Percentiles rank a stretch among this genome's conserved stretches.
Conservation (phyloP, 2,888 invertebrate genomes). For the Corythucha ciliata region DNA sequence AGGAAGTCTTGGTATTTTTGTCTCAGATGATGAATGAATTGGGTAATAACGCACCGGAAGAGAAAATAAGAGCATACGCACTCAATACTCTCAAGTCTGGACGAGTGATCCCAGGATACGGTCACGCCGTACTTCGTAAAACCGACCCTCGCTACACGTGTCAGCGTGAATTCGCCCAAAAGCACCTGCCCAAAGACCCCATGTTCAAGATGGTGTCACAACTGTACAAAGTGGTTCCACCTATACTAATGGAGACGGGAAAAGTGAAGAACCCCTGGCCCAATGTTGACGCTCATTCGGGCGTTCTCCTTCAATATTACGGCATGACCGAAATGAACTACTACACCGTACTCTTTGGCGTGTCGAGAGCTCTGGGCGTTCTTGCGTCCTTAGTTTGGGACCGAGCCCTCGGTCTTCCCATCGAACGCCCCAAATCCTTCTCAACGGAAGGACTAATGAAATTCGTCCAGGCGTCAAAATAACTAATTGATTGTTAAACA, state of each 20-base stretch:
- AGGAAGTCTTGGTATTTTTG: conserved; percentile 81
- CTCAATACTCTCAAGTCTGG: conserved; percentile 93
- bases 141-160: conserved; percentile 86
- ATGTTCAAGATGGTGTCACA: conserved; percentile 82
- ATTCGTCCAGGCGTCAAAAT: no score
- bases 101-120: conserved; percentile 91
- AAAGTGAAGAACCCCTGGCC: conserved; percentile 98
- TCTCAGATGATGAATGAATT: conserved; percentile 77
- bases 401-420: conserved; percentile 70
- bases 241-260: conserved; percentile 80
- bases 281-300: conserved; percentile 94
- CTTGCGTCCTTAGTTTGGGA: conserved; percentile 76
- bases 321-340: conserved; percentile 85
- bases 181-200: conserved; percentile 83
- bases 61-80: conserved; percentile 88
- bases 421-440: conserved; percentile 79
- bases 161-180: conserved; percentile 87
- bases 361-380: conserved; percentile 77
- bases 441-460: conserved; percentile 64
- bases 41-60: conserved; percentile 74
- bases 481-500: no score
- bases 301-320: conserved; percentile 81
- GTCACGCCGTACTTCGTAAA: conserved; percentile 89
- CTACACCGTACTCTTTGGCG: conserved; percentile 87
- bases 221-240: conserved; percentile 73